phyloP scores from a whole-genome alignment of 1,140 invertebrate genomes.

The Megalopta genalis region DNA sequence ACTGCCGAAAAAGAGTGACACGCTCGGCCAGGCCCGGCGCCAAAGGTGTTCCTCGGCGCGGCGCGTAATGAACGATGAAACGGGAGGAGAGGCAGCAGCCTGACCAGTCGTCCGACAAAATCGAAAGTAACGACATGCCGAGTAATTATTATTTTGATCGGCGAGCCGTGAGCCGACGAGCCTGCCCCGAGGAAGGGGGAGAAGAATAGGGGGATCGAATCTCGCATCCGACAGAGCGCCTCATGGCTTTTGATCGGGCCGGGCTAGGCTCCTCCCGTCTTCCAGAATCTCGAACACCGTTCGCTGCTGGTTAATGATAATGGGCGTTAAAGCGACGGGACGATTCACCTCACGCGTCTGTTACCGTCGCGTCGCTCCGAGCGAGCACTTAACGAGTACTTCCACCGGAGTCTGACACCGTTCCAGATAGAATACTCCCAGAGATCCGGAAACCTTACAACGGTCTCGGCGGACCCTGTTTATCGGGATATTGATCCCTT shows the following conservation, averaged over 20 bases:
- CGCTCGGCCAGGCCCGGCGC: constrained; percentile 10
- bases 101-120: constrained; percentile 39
- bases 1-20: constrained; percentile 33
- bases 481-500: too few relatives aligned
- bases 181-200: neutral
- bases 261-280: constrained; percentile 49
- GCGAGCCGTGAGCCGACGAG: constrained; percentile 52
- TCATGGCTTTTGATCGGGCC: constrained; percentile 64
- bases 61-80: constrained; percentile 46
- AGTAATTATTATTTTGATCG: constrained; percentile 73
- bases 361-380: neutral
- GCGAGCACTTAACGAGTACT: neutral
- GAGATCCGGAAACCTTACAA: too few relatives aligned
- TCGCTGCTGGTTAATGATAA: neutral
- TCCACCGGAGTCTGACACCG: too few relatives aligned
- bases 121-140: constrained; percentile 57
- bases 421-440: too few relatives aligned
- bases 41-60: constrained; percentile 25
- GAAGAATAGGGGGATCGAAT: constrained; percentile 30
- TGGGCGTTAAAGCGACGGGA: neutral
- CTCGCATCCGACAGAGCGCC: constrained; percentile 39
- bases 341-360: neutral
- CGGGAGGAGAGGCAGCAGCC: neutral
- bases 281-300: constrained; percentile 43
- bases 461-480: too few relatives aligned